These are phyloP conservation scores for Echiichthys vipera DNA, from an alignment of 2,797 vertebrate species.

Conservation along the genomic window DNA sequence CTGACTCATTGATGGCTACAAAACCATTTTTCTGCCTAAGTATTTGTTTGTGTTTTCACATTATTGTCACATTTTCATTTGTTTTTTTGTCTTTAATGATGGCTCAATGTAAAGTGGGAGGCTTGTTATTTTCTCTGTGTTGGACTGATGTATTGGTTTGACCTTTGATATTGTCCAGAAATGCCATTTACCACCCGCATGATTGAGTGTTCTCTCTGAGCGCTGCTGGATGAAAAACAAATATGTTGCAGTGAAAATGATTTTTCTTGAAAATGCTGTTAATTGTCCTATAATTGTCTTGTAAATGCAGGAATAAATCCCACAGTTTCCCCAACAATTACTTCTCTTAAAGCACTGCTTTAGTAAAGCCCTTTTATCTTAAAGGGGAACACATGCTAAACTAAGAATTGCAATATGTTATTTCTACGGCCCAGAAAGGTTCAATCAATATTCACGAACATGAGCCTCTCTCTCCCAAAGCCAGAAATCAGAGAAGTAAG, in stretches of 20 bases:
- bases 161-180: conserved; percentile 63
- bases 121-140: conserved; percentile 61
- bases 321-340: background rate
- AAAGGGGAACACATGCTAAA: no score
- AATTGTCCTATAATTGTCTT: background rate
- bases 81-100: conserved; percentile 49
- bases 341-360: background rate
- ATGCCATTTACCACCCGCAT: conserved; percentile 59
- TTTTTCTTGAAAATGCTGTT: conserved; percentile 3
- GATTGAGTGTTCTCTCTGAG: conserved; percentile 58
- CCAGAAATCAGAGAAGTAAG: no score
- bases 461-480: no score
- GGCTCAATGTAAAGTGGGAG: conserved; percentile 47
- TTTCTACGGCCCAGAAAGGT: no score
- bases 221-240: conserved; percentile 38
- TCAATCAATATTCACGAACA: no score
- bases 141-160: conserved; percentile 69
- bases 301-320: background rate
- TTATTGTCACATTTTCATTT: conserved; percentile 49
- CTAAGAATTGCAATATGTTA: no score
- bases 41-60: conserved; percentile 53
- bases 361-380: background rate
- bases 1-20: conserved; percentile 28
- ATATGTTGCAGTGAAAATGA: conserved; percentile 21
- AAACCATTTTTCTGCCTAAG: conserved; percentile 26